Base-by-base conservation (phyloP, 2,797 vertebrate genomes). In the Ciconia nigra region DNA sequence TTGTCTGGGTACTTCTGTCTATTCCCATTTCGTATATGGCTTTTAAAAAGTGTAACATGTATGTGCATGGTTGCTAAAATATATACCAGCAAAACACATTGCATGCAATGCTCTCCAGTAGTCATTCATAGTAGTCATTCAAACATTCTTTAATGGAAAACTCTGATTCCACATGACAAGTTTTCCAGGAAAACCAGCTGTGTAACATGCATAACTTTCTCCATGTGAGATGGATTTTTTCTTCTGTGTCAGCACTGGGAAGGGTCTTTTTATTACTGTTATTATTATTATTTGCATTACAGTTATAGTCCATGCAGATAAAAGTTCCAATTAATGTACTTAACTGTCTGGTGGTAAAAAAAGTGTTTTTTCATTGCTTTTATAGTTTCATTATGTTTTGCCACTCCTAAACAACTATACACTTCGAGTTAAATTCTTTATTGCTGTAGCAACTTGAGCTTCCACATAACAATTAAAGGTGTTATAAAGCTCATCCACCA, bases 341-440 rank as follows among this genome's bases (percentile, higher is more conserved):
- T 74, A 87, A 80, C 54, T 78, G 31, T 74, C 67, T 59, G 42
- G 42, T 42, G 69, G 52, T 74, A 66, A 90, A 76, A 73, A 29
- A 24, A 14, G 7, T 8, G 3, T 0, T 19, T 87, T 85, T 90
- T 87, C 42, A 41, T 58, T 58, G 39, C n/a, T 78, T 94, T 94
- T 93, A 57, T 58, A 25, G 20, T 87, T 93, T 78, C 65, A 55
- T 84, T 67, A 54, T 52, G 14, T 69, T 97, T 93, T 89, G 29
- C 37, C 24, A 28, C 41, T 94, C 71, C 76, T 88, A 41, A 87
- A 66, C 46, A 95, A 7, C 86, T 77, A 46, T 15, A 55, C 9
- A 33, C 61, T 91, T 85, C 7, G 31, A 91, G 88, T 67, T 90
- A 90, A 96, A 95, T 82, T 91, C 65, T 90, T 95, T 94, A 77